Base-by-base conservation (phyloP, 2,113 vertebrate species). In the Gavia stellata region DNA sequence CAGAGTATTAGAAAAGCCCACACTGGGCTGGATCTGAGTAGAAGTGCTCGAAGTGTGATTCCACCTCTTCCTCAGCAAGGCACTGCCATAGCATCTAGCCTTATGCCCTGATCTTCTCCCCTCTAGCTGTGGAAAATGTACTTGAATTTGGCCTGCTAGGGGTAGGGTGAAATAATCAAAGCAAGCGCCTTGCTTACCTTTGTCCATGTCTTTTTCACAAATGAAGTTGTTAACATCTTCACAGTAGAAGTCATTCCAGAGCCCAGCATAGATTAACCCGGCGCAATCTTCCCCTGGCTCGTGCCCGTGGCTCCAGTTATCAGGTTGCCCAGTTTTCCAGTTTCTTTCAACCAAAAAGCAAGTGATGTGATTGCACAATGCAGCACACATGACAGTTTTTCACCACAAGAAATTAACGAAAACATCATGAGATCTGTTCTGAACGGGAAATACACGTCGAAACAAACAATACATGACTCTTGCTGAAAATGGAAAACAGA, bases 181-280 rank as follows among this genome's bases (percentile, higher is more conserved):
- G 47, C n/a, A 63, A 91, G 24, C 12, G 4, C n/a, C 53, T 65
- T 42, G n/a, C 97, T 98, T 94, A 98, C 98, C 98, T 98, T 97
- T 97, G 52, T 98, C 98, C 73, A 97, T 98, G 85, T 98, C 97
- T 97, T 98, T 99, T 98, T 99, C 98, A 61, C 99, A 99, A 97
- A 99, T 99, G 97, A 98, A 99, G 96, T 97, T 98, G 94, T 99
- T 99, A 96, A 98, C 85, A 47, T 99, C 99, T 97, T 98, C 98
- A 98, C 99, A 99, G 94, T 98, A 98, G 98, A 99, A 99, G 94
- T 99, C 99, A 50, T 99, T 99, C 99, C 99, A 99, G 44, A 99
- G 90, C 38, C 98, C 99, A 58, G 98, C 98, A 7, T 98, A 97
- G 97, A 99, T 98, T 92, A 99, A 85, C 9, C 99, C 99, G 0